Evolutionary conservation across 2,888 invertebrate genomes (phyloP).

Genomic region (Paralinhomoeus sp.): DNA sequence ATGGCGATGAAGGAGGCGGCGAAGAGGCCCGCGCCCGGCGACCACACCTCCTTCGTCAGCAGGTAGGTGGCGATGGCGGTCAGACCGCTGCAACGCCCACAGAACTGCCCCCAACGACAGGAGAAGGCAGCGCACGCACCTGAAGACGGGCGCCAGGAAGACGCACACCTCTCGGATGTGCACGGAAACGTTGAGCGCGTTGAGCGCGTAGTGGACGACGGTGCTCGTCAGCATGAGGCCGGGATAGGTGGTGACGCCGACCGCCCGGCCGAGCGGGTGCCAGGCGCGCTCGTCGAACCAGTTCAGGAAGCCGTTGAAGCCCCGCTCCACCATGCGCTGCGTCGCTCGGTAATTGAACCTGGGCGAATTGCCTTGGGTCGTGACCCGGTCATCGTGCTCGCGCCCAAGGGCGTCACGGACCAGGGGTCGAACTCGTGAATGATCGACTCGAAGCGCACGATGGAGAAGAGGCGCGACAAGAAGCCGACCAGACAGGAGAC

Average conservation of each 20-base stretch:
- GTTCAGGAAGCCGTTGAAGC: constrained; percentile 94
- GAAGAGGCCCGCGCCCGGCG: no score
- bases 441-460: constrained; percentile 96
- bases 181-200: constrained; percentile 74
- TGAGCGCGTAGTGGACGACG: constrained; percentile 73
- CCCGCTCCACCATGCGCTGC: constrained; percentile 96
- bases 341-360: constrained; percentile 98
- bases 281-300: no score
- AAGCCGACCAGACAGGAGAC: constrained; percentile 71
- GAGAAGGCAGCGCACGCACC: no score
- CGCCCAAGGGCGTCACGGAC: no score
- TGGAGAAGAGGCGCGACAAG: constrained; percentile 86
- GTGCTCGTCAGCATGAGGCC: constrained; percentile 98
- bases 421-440: no score
- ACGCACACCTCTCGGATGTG: constrained; percentile 97
- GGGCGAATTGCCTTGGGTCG: no score
- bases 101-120: neutral
- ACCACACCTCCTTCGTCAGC: no score
- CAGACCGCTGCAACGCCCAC: constrained; percentile 67
- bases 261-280: no score
- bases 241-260: no score
- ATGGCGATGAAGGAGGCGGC: constrained; percentile 97
- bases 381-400: no score
- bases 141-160: constrained; percentile 88
- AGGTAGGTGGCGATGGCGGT: no score